phyloP scores from a whole-genome alignment of 2,888 invertebrate species.

The Craniophora ligustri region DNA sequence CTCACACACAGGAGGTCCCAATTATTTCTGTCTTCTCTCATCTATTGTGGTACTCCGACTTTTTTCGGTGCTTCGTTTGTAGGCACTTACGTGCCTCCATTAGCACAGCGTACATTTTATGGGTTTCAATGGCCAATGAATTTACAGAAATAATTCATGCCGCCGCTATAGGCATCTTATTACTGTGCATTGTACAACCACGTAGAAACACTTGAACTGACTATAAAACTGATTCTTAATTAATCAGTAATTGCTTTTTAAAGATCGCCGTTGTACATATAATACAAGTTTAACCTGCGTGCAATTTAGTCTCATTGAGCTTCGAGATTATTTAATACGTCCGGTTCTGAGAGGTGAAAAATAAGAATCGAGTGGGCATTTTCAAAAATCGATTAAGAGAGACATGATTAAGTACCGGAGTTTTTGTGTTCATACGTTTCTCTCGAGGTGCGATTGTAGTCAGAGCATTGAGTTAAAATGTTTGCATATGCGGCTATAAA shows the following conservation, averaged over 20 bases:
- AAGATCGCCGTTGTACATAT: slow-evolving; percentile 55
- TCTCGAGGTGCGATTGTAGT: slow-evolving; percentile 60
- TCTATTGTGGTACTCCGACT: slow-evolving; percentile 60
- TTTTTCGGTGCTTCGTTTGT: slow-evolving; percentile 56
- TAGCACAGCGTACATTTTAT: neutral
- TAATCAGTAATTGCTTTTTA: slow-evolving; percentile 66
- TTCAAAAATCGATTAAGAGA: slow-evolving; percentile 84
- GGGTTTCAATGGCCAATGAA: neutral
- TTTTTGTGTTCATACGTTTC: slow-evolving; percentile 67
- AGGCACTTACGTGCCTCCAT: slow-evolving; percentile 11
- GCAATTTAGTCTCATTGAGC: slow-evolving; percentile 78
- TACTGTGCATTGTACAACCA: slow-evolving; percentile 9
- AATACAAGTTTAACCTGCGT: slow-evolving; percentile 64
- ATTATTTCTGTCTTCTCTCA: slow-evolving; percentile 68
- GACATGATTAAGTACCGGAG: slow-evolving; percentile 80
- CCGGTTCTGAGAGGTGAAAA: slow-evolving; percentile 71
- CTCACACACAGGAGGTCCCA: slow-evolving; percentile 65
- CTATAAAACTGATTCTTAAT: slow-evolving; percentile 53
- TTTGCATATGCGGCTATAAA: slow-evolving; percentile 80
- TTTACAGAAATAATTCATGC: slow-evolving; percentile 5
- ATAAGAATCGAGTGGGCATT: slow-evolving; percentile 69
- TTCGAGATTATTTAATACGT: slow-evolving; percentile 75
- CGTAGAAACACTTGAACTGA: slow-evolving; percentile 42
- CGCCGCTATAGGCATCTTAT: neutral
- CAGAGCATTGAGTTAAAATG: slow-evolving; percentile 73